Base-by-base conservation (phyloP, 64 coral and sea anemone genomes). In the Astreopora myriophthalma region DNA sequence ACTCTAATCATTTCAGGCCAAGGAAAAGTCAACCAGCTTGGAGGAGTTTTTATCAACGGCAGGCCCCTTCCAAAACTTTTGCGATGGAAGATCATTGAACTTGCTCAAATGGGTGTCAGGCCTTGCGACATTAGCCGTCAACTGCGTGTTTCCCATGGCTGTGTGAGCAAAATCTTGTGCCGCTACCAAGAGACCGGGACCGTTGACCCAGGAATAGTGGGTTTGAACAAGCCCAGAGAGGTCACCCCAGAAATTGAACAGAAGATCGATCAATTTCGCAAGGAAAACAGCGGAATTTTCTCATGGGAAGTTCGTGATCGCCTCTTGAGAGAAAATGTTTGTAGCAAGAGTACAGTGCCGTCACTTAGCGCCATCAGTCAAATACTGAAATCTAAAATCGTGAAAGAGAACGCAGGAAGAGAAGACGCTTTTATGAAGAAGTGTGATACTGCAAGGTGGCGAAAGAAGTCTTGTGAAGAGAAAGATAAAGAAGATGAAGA, bases 181-280 rank as follows among this genome's bases (percentile, higher is more conserved):
- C 87, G 92, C 71, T 97, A 89, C 86, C 95, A 97, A 74, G 91
- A 97, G 66, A 97, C 95, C 5, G 95, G 95, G 6, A 94, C 95
- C 17, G 93, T 97, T 87, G 95, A 97, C 48, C 95, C 95, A 48
- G 95, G 95, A 7, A 83, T 92, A 34, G 87, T 94, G 17, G 66
- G 52, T 62, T 61, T 86, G n/a, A 93, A 39, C 63, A 93, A 70
- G 38, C 84, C 91, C 3, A 73, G 91, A 69, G 74, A 93, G 6
- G 74, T 93, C 19, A 93, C 91, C 27, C 84, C 85, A 69, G 91
- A 87, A 36, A 93, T 93, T 30, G 91, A 88, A 42, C 26, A 69
- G 10, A 93, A 88, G 46, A 93, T 93, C 71, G 91, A 93, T 66
- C 64, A 88, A 57, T 93, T 88, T 64, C 72, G 91, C 22, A 88